A percentile compares a stretch with the other conserved stretches of the same genome.
Evolutionary conservation across 1,140 invertebrate species (phyloP).

Genomic region (Parasteatoda tepidariorum): DNA sequence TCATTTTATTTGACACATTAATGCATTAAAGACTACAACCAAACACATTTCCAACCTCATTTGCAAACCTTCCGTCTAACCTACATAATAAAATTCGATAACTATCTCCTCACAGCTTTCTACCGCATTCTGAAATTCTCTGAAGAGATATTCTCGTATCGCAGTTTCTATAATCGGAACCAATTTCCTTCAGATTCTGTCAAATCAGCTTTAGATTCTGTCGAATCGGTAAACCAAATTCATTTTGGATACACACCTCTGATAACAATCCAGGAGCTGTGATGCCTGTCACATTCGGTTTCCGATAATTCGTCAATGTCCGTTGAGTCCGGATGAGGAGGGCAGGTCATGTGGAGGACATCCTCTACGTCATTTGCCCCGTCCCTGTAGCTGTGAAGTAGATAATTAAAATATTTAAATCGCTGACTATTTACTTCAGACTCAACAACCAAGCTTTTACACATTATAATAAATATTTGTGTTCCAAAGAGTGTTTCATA

Average conservation of each 20-base stretch:
- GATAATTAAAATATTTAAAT: neutral
- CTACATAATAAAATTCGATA: neutral
- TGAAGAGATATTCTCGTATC: neutral
- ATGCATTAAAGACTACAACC: no score
- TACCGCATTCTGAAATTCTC: neutral
- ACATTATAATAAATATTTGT: no score
- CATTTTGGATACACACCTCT: conserved; percentile 42
- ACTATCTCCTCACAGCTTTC: neutral
- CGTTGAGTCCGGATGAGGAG: conserved; percentile 25
- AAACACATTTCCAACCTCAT: no score
- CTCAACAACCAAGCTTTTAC: no score
- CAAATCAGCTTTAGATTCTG: conserved; percentile 40
- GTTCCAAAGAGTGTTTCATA: no score
- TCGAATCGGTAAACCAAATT: neutral
- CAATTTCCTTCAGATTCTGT: conserved; percentile 26
- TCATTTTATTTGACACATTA: no score
- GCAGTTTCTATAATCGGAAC: neutral
- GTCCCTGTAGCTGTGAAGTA: conserved; percentile 30
- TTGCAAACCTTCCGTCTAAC: no score
- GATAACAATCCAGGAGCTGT: conserved; percentile 59
- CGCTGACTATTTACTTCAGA: no score
- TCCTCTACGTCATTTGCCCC: conserved; percentile 44
- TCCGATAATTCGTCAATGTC: conserved; percentile 61
- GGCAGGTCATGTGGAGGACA: conserved; percentile 7
- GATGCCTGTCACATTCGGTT: conserved; percentile 61